phyloP scores from a whole-genome alignment of 2,888 invertebrate species.

The Leptinotarsa haldemani region DNA sequence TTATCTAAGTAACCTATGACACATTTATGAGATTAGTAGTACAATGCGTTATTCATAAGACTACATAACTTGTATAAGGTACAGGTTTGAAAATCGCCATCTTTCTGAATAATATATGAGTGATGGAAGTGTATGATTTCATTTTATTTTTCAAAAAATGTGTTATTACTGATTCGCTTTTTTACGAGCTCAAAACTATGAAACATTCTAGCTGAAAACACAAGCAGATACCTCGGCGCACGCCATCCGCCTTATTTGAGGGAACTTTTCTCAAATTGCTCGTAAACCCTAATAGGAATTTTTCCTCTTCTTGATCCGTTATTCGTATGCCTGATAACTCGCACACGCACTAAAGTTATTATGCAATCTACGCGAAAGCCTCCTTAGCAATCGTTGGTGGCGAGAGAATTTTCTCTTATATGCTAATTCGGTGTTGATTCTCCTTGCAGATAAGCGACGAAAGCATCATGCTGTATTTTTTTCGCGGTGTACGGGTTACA shows the following conservation, averaged over 20 bases:
- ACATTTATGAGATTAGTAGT: too few species aligned
- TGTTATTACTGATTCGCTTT: not conserved
- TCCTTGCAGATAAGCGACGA: slow-evolving; percentile 22
- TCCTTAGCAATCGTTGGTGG: slow-evolving; percentile 10
- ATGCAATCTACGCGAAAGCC: slow-evolving; percentile 9
- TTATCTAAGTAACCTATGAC: too few species aligned
- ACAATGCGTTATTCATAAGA: too few species aligned
- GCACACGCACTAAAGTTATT: slow-evolving; percentile 12
- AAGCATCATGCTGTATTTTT: slow-evolving; percentile 22
- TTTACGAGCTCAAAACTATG: not conserved
- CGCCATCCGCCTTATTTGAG: not conserved
- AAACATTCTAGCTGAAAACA: not conserved
- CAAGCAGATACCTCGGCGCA: not conserved
- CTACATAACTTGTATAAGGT: too few species aligned
- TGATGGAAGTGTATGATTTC: too few species aligned
- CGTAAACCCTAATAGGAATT: slow-evolving; percentile 10
- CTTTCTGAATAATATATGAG: too few species aligned
- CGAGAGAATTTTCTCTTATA: slow-evolving; percentile 35
- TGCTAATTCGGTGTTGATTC: slow-evolving; percentile 40
- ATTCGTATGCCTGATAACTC: slow-evolving; percentile 8
- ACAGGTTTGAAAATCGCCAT: too few species aligned
- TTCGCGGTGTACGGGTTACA: slow-evolving; percentile 14
- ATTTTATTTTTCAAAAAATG: too few species aligned
- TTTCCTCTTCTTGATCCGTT: slow-evolving; percentile 10
- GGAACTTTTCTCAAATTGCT: slow-evolving; percentile 9